Base-by-base conservation (phyloP, 1,140 invertebrate species). In the Amphibalanus amphitrite region DNA sequence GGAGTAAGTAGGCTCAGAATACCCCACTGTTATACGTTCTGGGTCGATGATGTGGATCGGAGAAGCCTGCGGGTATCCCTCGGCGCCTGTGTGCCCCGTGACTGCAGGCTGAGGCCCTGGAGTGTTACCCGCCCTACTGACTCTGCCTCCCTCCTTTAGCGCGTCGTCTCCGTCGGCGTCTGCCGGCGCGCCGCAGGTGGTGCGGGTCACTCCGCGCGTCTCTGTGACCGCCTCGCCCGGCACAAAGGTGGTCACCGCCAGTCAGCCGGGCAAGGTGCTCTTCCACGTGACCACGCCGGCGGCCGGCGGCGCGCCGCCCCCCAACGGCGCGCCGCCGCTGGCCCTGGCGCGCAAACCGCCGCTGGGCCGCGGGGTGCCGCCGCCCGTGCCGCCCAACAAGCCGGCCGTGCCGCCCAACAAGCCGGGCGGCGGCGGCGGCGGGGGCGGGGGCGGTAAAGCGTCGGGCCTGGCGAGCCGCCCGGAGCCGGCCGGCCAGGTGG, bases 231-330 rank as follows among this genome's bases (percentile, higher is more conserved):
- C 79, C n/a, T 75, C 78, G n/a, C 76, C 78, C 67, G 79, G 79
- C 71, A 77, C 79, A 33, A 80, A 80, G 73, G 76, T 80, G 59
- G 78, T 78, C 72, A 76, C 78, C 30, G 78, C 75, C 28, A 76
- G 74, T 69, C 76, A 76, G 59, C 76, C 77, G 70, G 79, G 77
- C 70, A 80, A 78, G 75, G 75, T 79, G 26, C 79, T 79, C 38
- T 79, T 79, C 74, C 79, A 79, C 71, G 78, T 79, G 65, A 80
- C 77, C 23, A 76, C 78, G 23, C 77, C 73, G 70, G 76, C 76
- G n/a, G 72, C 77, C 33, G 74, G 72, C 65, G 73, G 72, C 29
- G 26, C 74, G 72, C 59, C 69, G 72, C 67, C 72, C 64, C 26
- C 70, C 1, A 59, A 59, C 47, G 47, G 47, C 6, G 47, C 47